Conservation (phyloP, 2,888 invertebrate genomes). For the Caenorhabditis angaria region DNA sequence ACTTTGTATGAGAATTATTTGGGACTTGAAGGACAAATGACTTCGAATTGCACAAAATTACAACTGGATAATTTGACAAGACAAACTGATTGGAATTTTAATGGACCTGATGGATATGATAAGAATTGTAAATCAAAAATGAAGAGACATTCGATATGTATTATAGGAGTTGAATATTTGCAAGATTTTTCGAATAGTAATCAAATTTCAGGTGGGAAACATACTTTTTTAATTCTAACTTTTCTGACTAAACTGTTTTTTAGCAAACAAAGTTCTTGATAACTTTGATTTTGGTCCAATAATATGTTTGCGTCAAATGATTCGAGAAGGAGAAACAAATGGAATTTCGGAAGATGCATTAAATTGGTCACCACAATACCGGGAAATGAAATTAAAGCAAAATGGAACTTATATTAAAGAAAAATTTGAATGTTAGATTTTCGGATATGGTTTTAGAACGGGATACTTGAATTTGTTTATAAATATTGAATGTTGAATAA, state of each 20-base stretch:
- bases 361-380: not conserved
- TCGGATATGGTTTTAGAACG: too few species aligned
- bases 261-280: not conserved
- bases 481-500: too few species aligned
- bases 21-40: constrained; percentile 41
- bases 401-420: not conserved
- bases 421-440: not conserved
- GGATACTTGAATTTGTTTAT: too few species aligned
- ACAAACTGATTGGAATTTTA: not conserved
- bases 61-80: not conserved
- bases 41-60: constrained; percentile 19
- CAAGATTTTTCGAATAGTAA: not conserved
- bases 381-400: not conserved
- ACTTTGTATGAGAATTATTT: constrained; percentile 37
- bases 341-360: not conserved
- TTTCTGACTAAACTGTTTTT: not conserved
- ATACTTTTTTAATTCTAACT: not conserved
- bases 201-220: not conserved
- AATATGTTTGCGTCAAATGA: not conserved
- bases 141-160: not conserved
- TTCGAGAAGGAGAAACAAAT: not conserved
- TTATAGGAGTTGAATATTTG: constrained; percentile 2
- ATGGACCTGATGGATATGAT: not conserved
- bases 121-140: not conserved
- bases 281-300: constrained; percentile 3